These are phyloP conservation scores for Macrosiphum euphorbiae DNA, from an alignment of 2,888 invertebrate genomes.

Conservation along the genomic window DNA sequence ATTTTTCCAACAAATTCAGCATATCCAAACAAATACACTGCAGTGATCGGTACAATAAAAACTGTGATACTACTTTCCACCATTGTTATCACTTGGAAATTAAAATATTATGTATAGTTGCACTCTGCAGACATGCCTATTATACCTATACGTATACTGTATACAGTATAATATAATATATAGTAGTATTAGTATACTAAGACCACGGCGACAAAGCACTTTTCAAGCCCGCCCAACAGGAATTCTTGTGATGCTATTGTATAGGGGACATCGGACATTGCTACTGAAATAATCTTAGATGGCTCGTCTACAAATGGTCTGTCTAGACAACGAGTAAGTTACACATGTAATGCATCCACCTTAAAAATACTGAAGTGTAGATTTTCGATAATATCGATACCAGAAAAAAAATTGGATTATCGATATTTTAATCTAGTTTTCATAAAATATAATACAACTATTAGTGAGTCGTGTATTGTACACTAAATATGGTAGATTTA, in stretches of 20 bases:
- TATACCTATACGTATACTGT: neutral
- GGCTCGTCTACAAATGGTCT: slow-evolving; percentile 29
- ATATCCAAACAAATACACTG: neutral
- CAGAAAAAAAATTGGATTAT: neutral
- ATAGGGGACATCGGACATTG: neutral
- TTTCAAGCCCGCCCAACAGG: slow-evolving; percentile 22
- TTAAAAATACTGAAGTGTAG: neutral
- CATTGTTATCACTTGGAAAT: neutral
- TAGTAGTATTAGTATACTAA: neutral
- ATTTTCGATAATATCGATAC: neutral
- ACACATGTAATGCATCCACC: slow-evolving; percentile 42
- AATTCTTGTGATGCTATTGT: slow-evolving; percentile 34
- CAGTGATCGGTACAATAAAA: neutral
- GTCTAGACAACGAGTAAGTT: slow-evolving; percentile 55
- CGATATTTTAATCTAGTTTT: neutral
- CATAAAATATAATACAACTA: neutral
- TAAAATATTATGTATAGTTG: neutral
- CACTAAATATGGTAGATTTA: neutral
- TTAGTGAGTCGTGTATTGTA: neutral
- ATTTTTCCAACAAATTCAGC: neutral
- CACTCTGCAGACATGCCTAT: neutral
- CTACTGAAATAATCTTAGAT: slow-evolving; percentile 54
- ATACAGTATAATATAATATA: too few relatives aligned
- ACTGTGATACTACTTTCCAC: neutral
- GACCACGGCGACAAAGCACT: slow-evolving; percentile 11